A percentile compares a stretch with the other conserved stretches of the same genome.
Evolutionary conservation across 2,113 vertebrate genomes (phyloP).

Genomic region (Elaphurus davidianus): DNA sequence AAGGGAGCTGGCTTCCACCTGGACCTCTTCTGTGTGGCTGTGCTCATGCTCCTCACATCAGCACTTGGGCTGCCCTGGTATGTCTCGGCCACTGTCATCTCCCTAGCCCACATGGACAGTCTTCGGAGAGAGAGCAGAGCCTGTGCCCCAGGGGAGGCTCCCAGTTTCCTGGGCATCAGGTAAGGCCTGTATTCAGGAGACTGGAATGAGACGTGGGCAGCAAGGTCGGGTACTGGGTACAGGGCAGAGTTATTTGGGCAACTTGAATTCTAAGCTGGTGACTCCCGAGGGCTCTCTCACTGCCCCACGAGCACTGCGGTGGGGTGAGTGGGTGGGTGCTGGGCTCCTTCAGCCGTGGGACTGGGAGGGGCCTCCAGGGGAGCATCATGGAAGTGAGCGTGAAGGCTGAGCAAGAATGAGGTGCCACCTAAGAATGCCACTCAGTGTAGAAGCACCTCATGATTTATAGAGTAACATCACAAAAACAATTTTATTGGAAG

Average conservation of each 20-base stretch:
- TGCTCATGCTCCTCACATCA: slow-evolving; percentile 82
- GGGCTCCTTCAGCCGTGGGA: not conserved
- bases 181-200: slow-evolving; percentile 32
- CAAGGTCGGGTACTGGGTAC: not conserved
- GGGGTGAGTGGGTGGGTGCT: not conserved
- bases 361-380: not conserved
- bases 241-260: not conserved
- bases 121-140: slow-evolving; percentile 81
- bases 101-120: slow-evolving; percentile 87
- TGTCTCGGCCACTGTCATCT: slow-evolving; percentile 85
- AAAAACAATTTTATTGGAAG: slow-evolving; percentile 2
- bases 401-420: not conserved
- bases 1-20: slow-evolving; percentile 88
- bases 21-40: slow-evolving; percentile 85
- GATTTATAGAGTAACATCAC: not conserved
- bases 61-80: slow-evolving; percentile 85
- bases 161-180: slow-evolving; percentile 85
- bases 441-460: not conserved
- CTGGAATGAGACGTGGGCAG: not conserved
- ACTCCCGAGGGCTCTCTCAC: not conserved
- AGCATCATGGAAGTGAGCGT: not conserved
- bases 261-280: not conserved
- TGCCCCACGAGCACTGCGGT: not conserved
- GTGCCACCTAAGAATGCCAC: not conserved
- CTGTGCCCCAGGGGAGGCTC: slow-evolving; percentile 79